Evolutionary conservation across 2,888 invertebrate species (phyloP).

Genomic region (Calameuta filiformis): DNA sequence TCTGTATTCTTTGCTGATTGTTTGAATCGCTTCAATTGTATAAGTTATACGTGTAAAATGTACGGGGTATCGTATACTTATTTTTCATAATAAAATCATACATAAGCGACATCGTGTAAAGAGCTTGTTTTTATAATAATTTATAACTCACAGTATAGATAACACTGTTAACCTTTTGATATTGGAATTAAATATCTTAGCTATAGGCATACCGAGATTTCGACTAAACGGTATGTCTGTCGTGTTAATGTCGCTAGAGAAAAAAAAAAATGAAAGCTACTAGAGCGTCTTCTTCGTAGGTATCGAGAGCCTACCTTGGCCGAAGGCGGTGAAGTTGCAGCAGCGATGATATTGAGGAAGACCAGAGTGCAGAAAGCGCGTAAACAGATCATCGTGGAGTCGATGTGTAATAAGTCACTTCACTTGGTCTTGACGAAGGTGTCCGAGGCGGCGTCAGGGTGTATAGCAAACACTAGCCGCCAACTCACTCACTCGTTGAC

Average conservation of each 20-base stretch:
- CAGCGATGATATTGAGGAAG: constrained; percentile 22
- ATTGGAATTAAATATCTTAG: background rate
- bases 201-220: background rate
- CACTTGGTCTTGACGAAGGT: background rate
- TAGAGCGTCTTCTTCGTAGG: background rate
- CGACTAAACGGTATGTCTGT: background rate
- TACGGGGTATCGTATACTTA: background rate
- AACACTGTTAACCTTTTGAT: background rate
- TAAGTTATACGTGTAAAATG: background rate
- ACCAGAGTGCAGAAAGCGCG: constrained; percentile 25
- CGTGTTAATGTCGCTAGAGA: background rate
- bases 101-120: background rate
- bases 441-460: background rate
- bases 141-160: background rate
- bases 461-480: background rate
- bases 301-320: constrained; percentile 11
- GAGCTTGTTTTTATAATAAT: background rate
- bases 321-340: constrained; percentile 9
- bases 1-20: background rate
- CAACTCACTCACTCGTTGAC: constrained; percentile 5
- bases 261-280: background rate
- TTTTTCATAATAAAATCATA: background rate
- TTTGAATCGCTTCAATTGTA: background rate
- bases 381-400: constrained; percentile 25
- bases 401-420: background rate